Base-by-base conservation (phyloP, 1,140 invertebrate species). In the Heterodera carotae region DNA sequence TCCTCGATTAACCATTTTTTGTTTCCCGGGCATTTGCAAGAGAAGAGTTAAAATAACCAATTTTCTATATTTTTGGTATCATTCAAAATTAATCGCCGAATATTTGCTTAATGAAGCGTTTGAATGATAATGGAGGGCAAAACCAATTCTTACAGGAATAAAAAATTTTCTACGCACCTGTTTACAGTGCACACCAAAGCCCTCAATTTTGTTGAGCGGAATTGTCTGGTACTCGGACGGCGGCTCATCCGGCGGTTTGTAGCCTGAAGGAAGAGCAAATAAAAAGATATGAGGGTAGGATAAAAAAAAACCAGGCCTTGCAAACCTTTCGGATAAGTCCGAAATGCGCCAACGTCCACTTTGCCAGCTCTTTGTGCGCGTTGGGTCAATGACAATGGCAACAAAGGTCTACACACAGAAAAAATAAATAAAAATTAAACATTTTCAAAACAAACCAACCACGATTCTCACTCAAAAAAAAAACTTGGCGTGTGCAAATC, bases 141-240 rank as follows among this genome's bases (percentile, higher is more conserved):
- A n/a, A n/a, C n/a, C n/a, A n/a, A n/a, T n/a, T n/a, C n/a, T n/a
- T n/a, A n/a, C n/a, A n/a, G n/a, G n/a, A n/a, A n/a, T n/a, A n/a
- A n/a, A n/a, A 43, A 12, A 43, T 8, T 6, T n/a, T n/a, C n/a
- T n/a, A n/a, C 2, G 39, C 39, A 34, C 72, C 72, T 74, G 94
- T 89, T 98, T 99, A 89, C 96, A 99, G 87, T 99, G 97, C 6
- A 99, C 97, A 67, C 97, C 97, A 91, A 99, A 99, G 88, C 99
- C 97, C 91, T 99, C 97, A 82, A 99, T 98, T 90, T 99, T 99
- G 88, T 98, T 98, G 53, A 99, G 89, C 18, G 97, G 97, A 88
- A 99, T 99, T 15, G 95, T 97, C 89, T 99, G 97, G 87, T 99
- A 99, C 87, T 99, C 96, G 0, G 95, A 98, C 4, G 95, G 96